Conservation (phyloP, 2,113 vertebrate species). For the Macroglossus sobrinus region DNA sequence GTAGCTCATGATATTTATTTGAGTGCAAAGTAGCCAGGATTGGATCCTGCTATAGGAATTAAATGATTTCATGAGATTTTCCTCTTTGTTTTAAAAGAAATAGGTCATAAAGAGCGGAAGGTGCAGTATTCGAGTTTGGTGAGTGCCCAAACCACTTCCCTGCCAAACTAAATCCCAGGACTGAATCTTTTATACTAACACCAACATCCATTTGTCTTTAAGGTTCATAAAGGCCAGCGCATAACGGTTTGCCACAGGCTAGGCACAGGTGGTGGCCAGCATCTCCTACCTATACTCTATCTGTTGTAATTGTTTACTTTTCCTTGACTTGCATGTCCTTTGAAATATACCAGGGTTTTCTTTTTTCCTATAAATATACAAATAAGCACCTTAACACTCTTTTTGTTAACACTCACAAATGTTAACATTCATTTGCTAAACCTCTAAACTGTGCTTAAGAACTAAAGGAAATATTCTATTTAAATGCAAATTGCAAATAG, state of each 20-base stretch:
- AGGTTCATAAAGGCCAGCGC: background rate
- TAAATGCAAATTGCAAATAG: background rate
- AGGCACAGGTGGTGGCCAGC: background rate
- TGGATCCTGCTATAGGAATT: background rate
- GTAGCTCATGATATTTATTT: background rate
- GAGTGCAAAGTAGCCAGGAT: background rate
- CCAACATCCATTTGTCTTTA: background rate
- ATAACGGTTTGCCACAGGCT: background rate
- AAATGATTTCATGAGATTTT: background rate
- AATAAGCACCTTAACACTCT: background rate
- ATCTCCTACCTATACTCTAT: constrained; percentile 57
- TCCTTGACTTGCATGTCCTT: constrained; percentile 56
- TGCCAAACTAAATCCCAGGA: background rate
- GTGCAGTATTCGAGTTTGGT: background rate
- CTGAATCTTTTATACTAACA: background rate
- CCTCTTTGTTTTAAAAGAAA: constrained; percentile 21
- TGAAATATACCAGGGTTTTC: constrained; percentile 61
- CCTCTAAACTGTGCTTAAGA: constrained; percentile 30
- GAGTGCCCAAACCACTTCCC: background rate
- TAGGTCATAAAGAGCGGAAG: background rate
- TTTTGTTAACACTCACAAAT: background rate
- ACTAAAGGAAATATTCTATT: no score
- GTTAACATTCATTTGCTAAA: background rate
- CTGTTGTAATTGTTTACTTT: constrained; percentile 64
- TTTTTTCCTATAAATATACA: constrained; percentile 28